Evolutionary conservation across 2,888 invertebrate species (phyloP), one percentile per base, ranked within the genome.

Genomic region (Drosophila suboccidentalis): DNA sequence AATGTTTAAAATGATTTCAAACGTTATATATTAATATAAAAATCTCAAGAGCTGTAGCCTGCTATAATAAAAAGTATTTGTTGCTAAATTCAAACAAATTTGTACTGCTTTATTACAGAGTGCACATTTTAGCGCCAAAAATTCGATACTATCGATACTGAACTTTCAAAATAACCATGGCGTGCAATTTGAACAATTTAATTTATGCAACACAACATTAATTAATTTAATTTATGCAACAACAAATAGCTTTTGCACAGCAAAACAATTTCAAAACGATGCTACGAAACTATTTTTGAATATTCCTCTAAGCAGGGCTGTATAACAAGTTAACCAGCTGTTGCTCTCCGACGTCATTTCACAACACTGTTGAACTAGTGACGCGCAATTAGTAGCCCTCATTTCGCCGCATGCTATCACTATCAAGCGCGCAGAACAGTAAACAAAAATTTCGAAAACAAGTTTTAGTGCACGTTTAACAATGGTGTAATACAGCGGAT

Each of bases 401-500:
- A 44, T 51, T 60, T 38, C 41, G 49, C 50, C 43, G 64, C 59
- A 22, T 65, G 13, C 39, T 34, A 55, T 51, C 34, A 22, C 9
- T 51, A 26, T 5, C 50, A 32, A 50, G 80, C 78, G 67, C 78
- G 78, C 77, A 80, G 80, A 61, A 38, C 38, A 39, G 29, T 22
- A 44, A 41, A 38, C 3, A 64, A 54, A 22, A 51, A 4, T 67
- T 77, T 77, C 77, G 77, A 77, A 77, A 62, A n/a, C 46, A 44
- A 36, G 8, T 51, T 17, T 17, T 32, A 49, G 46, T 44, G n/a
- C 6, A 38, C 38, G 19, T 41, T 53, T 46, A 59, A 29, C 13
- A 13, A 39, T 53, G n/a, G 36, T 32, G 13, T 43, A 54, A n/a
- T 17, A 34, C 3, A 44, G 17, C n/a, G 9, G 19, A 3, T 9